These are phyloP conservation scores for Nothoprocta perdicaria DNA, from an alignment of 2,113 vertebrate genomes.

Conservation along the genomic window DNA sequence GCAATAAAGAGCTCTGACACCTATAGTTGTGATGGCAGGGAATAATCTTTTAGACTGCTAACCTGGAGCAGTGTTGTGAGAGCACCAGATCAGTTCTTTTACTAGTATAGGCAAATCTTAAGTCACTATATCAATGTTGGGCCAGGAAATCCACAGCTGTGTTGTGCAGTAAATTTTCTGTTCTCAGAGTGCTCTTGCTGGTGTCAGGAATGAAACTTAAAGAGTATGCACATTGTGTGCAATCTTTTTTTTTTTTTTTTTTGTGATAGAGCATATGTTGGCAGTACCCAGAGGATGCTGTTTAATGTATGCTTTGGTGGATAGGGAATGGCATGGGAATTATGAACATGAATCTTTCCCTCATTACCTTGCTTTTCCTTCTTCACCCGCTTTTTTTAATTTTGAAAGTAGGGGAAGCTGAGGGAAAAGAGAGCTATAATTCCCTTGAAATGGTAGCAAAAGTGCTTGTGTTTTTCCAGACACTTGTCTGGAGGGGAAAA, in stretches of 20 bases:
- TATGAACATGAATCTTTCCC: background rate
- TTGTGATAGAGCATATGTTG: background rate
- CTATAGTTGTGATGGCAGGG: background rate
- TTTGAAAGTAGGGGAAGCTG: background rate
- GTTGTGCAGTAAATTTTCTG: background rate
- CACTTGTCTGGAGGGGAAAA: background rate
- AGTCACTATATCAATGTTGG: background rate
- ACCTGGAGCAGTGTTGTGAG: background rate
- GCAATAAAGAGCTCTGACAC: background rate
- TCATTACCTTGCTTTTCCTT: background rate
- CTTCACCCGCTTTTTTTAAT: background rate
- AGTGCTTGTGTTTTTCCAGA: background rate
- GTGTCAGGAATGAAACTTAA: background rate
- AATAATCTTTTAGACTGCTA: background rate
- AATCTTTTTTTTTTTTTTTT: background rate
- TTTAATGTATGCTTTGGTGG: background rate
- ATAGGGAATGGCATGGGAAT: no score
- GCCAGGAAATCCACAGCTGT: background rate
- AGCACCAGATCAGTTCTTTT: background rate
- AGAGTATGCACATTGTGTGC: background rate
- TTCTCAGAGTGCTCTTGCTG: background rate
- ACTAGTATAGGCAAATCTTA: background rate
- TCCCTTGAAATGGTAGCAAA: background rate
- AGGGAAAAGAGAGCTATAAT: background rate
- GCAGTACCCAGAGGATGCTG: background rate